phyloP scores from a whole-genome alignment of 2,113 vertebrate species.

The Dasypus novemcinctus region DNA sequence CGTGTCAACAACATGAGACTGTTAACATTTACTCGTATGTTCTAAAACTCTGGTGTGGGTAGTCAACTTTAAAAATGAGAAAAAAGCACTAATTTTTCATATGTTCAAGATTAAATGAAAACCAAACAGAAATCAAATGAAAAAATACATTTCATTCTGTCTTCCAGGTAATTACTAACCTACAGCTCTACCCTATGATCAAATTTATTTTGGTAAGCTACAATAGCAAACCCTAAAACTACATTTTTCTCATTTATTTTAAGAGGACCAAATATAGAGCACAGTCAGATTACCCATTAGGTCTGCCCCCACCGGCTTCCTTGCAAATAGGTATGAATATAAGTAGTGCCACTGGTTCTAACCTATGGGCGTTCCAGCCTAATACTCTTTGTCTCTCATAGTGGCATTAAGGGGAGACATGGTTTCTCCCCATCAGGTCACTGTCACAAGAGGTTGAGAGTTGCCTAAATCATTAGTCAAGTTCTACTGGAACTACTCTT shows the following conservation, averaged over 20 bases:
- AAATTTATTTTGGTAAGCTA: conserved; percentile 50
- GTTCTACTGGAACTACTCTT: conserved; percentile 66
- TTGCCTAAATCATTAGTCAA: conserved; percentile 70
- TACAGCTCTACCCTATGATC: neutral
- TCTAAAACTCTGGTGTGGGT: conserved; percentile 49
- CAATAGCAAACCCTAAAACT: conserved; percentile 50
- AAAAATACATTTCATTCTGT: conserved; percentile 57
- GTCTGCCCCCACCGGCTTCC: conserved; percentile 9
- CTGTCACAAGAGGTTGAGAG: conserved; percentile 59
- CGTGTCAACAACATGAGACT: conserved; percentile 29
- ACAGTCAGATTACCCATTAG: neutral
- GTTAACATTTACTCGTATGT: conserved; percentile 36
- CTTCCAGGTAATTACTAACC: conserved; percentile 38
- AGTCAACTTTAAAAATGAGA: conserved; percentile 42
- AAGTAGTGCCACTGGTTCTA: conserved; percentile 34
- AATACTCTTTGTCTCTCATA: conserved; percentile 25
- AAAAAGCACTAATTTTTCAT: conserved; percentile 53
- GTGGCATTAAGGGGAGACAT: conserved; percentile 49
- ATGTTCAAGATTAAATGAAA: conserved; percentile 42
- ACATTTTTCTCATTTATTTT: conserved; percentile 48
- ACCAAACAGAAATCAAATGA: conserved; percentile 29
- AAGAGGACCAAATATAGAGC: conserved; percentile 49
- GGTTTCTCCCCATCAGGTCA: conserved; percentile 45
- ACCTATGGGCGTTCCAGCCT: neutral
- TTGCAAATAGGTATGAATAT: neutral